These are phyloP conservation scores for Ischnura elegans DNA, from an alignment of 2,888 invertebrate genomes.

Conservation along the genomic window DNA sequence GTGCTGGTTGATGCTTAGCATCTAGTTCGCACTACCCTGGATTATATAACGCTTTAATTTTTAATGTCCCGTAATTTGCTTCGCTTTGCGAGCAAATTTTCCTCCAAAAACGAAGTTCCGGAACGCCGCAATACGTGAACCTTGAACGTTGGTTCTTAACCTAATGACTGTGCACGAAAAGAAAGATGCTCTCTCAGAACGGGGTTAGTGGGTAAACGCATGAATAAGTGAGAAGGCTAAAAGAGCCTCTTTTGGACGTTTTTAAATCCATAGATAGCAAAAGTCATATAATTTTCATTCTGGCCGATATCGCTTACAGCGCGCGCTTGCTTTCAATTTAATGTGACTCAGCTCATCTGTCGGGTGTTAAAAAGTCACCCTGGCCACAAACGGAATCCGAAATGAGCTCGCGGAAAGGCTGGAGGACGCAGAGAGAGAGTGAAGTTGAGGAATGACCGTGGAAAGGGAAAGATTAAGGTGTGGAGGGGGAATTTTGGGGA, in stretches of 20 bases:
- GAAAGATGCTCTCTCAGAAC: background rate
- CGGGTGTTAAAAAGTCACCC: background rate
- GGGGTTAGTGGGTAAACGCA: background rate
- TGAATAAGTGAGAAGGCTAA: background rate
- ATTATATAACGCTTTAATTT: background rate
- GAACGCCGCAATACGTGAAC: background rate
- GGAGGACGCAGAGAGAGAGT: background rate
- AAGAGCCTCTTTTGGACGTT: background rate
- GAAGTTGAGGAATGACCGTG: background rate
- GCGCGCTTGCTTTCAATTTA: conserved; percentile 8
- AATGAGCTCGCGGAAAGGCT: background rate
- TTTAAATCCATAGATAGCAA: background rate
- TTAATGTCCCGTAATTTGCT: background rate
- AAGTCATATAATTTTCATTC: background rate
- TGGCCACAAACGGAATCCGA: background rate
- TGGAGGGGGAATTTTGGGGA: background rate
- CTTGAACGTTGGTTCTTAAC: background rate
- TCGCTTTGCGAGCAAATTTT: background rate
- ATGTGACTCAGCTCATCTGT: background rate
- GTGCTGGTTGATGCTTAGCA: background rate
- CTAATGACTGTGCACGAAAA: background rate
- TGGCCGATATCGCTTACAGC: background rate
- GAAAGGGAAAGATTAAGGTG: background rate
- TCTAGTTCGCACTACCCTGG: background rate
- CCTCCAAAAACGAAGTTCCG: background rate